Base-by-base conservation (phyloP, 1,140 invertebrate genomes). In the Tetranychus urticae region DNA sequence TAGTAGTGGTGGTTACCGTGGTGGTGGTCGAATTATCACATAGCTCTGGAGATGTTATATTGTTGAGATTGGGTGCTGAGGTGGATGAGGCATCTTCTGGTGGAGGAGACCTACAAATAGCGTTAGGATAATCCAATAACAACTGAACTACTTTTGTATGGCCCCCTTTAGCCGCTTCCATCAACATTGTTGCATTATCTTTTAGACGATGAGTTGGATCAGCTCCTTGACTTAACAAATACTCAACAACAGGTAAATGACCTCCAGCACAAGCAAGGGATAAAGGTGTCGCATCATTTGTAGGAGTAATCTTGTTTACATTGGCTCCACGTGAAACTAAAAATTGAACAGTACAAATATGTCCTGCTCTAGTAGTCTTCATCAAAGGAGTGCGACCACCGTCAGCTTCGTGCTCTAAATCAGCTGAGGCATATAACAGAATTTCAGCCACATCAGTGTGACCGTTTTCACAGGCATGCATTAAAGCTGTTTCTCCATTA, bases 361-460 rank as follows among this genome's bases (percentile, higher is more conserved):
- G 93, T n/a, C 93, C 93, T 58, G 93, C 92, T 70, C 94, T 82
- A 65, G 90, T 90, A n/a, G 94, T 91, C 74, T 98, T 88, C 94
- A 98, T 98, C 63, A 98, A 73, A 37, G 94, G 93, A 42, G 93
- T 97, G 72, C 86, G 79, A 46, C 84, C 90, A 66, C 86, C 90
- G 77, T 89, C 88, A n/a, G 85, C 88, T 75, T 88, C 84, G 70
- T 91, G 87, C 73, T 92, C 88, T 63, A 98, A 78, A 72, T 93
- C 83, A 54, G 93, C 93, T 60, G 86, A 86, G 71, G 85, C 88
- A 65, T 77, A 73, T 54, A 92, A 76, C 46, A 99, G 78, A 52
- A 97, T 77, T 72, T 89, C 86, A 34, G 86, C 82, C 67, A 89
- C 84, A 79, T 94, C 83, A 60, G 93, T 87, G 78, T 98, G 85